Evolutionary conservation across 2,888 invertebrate species (phyloP), one percentile per base, ranked within the genome.

Genomic region (Pammene fasciana): DNA sequence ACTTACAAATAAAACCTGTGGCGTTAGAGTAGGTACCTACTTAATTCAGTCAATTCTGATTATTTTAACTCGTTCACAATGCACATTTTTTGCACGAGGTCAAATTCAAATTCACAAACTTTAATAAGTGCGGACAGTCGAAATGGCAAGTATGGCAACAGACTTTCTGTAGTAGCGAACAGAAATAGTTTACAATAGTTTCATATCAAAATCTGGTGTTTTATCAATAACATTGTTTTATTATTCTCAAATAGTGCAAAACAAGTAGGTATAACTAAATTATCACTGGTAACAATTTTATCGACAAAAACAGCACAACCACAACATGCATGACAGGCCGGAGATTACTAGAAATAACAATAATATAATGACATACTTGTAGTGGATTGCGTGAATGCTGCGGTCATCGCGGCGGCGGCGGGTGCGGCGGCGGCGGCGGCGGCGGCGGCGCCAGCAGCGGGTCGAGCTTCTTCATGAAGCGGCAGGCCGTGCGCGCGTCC

Each of bases 401-500:
- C 36, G 55, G 55, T 14, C 36, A 16, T 13, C 14, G 11, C 11
- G 55, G 38, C 55, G 43, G n/a, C 26, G 26, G 26, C 26, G 26
- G 26, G 26, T 4, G n/a, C 45, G 16, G 57, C n/a, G 45, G 46
- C 34, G 59, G 43, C 41, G n/a, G 45, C 43, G 18, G 59, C 46
- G 45, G n/a, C 14, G 16, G 56, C 26, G 38, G 46, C 14, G 46
- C 38, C 52, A 86, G 72, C 26, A 83, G 67, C 48, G 83, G 84
- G 75, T 92, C 92, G 76, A 83, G 90, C 71, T 89, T 89, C 82
- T 88, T 90, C 88, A 92, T 90, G 72, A 89, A 91, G 79, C 77
- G 0, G 88, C 75, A 9, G 92, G 92, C 5, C 84, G 66, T 0
- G 91, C 91, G 61, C 1, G 88, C 83, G 14, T 88, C 85, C 5